phyloP scores from a whole-genome alignment of 1,140 invertebrate species.

The Sinonovacula constricta region DNA sequence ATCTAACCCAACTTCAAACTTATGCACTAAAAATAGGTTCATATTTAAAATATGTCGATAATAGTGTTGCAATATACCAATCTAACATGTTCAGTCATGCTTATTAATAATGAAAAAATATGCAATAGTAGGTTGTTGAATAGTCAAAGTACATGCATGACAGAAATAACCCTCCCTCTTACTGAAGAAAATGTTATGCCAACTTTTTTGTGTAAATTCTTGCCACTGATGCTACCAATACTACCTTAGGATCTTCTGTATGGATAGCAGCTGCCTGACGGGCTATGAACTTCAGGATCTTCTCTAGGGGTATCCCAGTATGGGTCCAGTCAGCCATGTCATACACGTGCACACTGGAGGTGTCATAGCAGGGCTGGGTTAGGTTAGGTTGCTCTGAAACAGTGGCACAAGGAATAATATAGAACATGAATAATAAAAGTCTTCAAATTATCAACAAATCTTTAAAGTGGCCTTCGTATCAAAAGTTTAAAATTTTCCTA shows the following conservation, averaged over 20 bases:
- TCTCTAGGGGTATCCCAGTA: conserved; percentile 14
- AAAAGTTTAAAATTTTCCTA: not conserved
- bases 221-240: no score
- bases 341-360: conserved; percentile 26
- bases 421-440: not conserved
- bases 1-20: no score
- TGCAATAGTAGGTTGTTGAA: no score
- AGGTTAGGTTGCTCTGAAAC: conserved; percentile 9
- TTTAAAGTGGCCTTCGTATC: not conserved
- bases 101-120: no score
- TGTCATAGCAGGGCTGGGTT: conserved; percentile 36
- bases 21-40: no score
- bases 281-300: conserved; percentile 26
- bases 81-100: no score
- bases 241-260: conserved; percentile 37
- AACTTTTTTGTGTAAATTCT: no score
- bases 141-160: no score
- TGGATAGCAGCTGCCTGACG: conserved; percentile 29
- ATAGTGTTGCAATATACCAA: no score
- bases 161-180: no score
- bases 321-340: conserved; percentile 44
- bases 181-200: no score
- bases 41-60: no score
- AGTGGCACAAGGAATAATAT: not conserved
- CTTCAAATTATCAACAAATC: not conserved